Conservation (phyloP, 2,797 vertebrate genomes). For the Xiphophorus birchmanni region DNA sequence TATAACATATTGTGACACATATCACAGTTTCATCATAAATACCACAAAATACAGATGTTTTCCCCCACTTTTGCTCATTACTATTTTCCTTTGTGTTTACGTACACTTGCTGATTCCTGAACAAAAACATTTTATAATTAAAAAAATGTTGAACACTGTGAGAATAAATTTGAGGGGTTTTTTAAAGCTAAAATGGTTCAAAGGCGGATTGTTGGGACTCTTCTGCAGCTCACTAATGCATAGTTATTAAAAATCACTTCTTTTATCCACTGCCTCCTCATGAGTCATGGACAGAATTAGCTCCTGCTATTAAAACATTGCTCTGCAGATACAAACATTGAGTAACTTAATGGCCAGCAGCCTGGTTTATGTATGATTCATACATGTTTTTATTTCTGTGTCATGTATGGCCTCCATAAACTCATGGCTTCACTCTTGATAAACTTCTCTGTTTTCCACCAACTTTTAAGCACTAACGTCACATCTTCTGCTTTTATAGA, state of each 20-base stretch:
- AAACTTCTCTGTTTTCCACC: neutral
- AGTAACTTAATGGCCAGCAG: neutral
- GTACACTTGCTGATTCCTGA: neutral
- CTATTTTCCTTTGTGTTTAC: neutral
- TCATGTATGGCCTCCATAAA: neutral
- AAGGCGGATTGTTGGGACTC: neutral
- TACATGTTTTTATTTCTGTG: neutral
- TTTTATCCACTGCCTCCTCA: neutral
- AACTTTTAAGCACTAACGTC: neutral
- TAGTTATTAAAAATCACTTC: neutral
- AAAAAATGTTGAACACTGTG: neutral
- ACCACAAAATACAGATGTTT: neutral
- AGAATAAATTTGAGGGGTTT: neutral
- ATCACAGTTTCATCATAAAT: neutral
- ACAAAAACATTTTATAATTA: neutral
- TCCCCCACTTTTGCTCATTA: neutral
- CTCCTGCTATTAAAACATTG: constrained; percentile 5
- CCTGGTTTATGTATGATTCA: neutral
- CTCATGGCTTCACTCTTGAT: neutral
- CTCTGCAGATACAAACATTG: neutral
- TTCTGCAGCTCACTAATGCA: neutral
- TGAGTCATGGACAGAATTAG: constrained; percentile 2
- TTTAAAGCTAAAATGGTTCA: neutral
- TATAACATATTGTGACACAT: neutral
- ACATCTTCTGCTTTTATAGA: neutral